A percentile compares a stretch with the other conserved stretches of the same genome.
Evolutionary conservation across 2,888 invertebrate genomes (phyloP).

Genomic region (Therioaphis trifolii): DNA sequence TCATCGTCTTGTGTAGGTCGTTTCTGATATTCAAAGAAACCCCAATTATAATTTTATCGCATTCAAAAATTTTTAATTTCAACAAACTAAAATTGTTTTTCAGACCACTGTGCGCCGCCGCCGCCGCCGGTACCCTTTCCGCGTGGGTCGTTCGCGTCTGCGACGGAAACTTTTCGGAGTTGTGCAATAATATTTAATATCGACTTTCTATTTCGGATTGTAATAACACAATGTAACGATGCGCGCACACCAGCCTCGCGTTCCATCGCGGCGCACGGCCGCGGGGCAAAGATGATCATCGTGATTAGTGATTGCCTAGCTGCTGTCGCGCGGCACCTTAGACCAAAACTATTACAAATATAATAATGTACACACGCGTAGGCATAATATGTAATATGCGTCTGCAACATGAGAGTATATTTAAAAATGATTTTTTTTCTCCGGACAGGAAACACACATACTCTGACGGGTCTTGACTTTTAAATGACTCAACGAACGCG

Average conservation of each 20-base stretch:
- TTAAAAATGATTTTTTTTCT: not conserved
- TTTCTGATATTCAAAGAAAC: no score
- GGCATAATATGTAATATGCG: not conserved
- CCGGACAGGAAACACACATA: not conserved
- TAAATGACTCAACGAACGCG: no score
- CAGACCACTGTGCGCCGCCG: no score
- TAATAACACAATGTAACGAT: not conserved
- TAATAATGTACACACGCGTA: no score
- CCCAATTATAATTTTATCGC: no score
- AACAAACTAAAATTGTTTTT: no score
- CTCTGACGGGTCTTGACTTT: no score
- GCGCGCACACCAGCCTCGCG: not conserved
- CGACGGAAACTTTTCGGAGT: constrained; percentile 12
- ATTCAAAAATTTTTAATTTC: no score
- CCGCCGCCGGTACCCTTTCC: no score
- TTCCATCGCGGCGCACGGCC: not conserved
- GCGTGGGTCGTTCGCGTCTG: not conserved
- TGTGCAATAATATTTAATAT: constrained; percentile 27
- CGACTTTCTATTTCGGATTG: constrained; percentile 45
- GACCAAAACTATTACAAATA: constrained; percentile 8
- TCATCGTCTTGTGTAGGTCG: no score
- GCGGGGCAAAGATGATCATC: constrained; percentile 41
- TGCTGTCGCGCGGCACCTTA: no score
- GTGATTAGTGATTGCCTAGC: not conserved
- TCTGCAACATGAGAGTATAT: not conserved